Evolutionary conservation across 2,888 invertebrate species (phyloP), one percentile per base, ranked within the genome.

Genomic region (Pharmacophagus antenor): DNA sequence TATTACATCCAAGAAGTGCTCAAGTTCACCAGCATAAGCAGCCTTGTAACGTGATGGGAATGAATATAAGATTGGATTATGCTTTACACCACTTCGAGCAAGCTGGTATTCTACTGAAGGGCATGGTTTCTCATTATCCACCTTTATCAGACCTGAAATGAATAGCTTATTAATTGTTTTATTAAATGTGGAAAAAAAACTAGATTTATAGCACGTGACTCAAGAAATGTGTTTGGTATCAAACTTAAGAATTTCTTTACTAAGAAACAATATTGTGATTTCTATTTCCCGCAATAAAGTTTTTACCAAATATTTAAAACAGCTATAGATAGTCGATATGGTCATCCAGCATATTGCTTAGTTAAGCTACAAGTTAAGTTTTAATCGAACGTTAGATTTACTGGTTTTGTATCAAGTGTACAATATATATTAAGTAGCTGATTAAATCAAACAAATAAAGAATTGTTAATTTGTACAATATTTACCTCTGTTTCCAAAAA

Each of bases 401-500:
- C 8, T 10, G 27, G 27, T 2, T 4, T 7, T 27, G 27, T 27
- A 27, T 1, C 27, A 4, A 7, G 23, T 25, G 7, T 3, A 7
- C 4, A 25, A 7, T 25, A 7, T 27, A 8, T 27, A 6, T 27
- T 27, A 8, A 27, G 15, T 37, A 2, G 4, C n/a, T 0, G n/a
- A 37, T n/a, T 37, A n/a, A 37, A n/a, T n/a, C 10, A 37, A 37
- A n/a, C n/a, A 8, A n/a, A 4, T 4, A 44, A 44, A 0, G 17
- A 44, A 44, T n/a, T 18, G 42, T 18, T 44, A 7, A 18, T 44
- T 44, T 44, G 1, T 7, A 10, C 10, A 18, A 18, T 18, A 21
- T 83, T 88, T 84, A 64, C 93, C 93, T 69, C 90, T 92, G 17
- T 91, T 85, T 47, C 93, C 94, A 65, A 93, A 93, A 10, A 89